Conservation (phyloP, 2,113 vertebrate genomes). For the Ciconia boyciana region DNA sequence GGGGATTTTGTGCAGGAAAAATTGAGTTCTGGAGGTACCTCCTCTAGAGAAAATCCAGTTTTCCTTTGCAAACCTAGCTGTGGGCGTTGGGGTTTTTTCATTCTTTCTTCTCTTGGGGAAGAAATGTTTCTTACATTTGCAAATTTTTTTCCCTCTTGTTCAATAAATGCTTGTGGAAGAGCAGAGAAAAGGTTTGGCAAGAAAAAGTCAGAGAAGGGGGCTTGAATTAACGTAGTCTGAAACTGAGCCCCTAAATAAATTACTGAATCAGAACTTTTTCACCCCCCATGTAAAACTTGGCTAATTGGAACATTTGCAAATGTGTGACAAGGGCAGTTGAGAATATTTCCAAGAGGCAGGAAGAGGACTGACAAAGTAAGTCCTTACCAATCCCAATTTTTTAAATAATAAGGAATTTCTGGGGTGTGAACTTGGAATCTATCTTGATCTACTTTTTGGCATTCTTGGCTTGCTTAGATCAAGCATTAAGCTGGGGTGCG, state of each 20-base stretch:
- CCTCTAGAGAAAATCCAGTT: background rate
- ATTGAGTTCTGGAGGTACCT: background rate
- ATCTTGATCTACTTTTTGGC: background rate
- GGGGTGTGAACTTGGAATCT: background rate
- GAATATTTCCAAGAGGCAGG: background rate
- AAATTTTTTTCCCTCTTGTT: background rate
- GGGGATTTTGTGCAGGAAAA: background rate
- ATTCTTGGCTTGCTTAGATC: background rate
- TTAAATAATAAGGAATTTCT: background rate
- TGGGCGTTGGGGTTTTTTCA: background rate
- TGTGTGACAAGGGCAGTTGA: fast-evolving
- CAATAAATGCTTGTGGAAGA: background rate
- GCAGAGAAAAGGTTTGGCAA: background rate
- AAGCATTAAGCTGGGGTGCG: fast-evolving
- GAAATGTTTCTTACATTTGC: background rate
- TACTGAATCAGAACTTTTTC: background rate
- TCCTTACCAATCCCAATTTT: background rate
- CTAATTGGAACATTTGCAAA: background rate
- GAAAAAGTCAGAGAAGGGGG: background rate
- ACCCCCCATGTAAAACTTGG: background rate
- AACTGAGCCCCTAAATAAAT: background rate
- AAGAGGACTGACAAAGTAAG: background rate
- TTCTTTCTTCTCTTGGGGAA: background rate
- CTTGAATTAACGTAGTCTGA: background rate
- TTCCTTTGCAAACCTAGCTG: background rate